Conservation (phyloP, 2,888 invertebrate genomes). For the Tuberolachnus salignus region DNA sequence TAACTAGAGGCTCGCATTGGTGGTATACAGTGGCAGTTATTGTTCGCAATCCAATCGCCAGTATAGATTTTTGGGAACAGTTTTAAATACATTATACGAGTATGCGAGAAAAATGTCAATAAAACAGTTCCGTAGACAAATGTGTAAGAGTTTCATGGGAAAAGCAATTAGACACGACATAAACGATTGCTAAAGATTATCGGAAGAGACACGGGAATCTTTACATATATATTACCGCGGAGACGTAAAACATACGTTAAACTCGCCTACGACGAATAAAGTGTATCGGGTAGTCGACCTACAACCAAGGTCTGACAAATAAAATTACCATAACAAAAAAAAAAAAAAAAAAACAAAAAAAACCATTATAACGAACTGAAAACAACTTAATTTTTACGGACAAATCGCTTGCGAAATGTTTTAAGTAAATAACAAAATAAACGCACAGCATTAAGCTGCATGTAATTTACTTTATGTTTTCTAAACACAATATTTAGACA, state of each 20-base stretch:
- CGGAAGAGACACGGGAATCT: not conserved
- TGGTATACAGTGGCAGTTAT: too few relatives aligned
- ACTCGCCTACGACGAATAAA: not conserved
- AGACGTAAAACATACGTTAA: not conserved
- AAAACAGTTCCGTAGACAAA: not conserved
- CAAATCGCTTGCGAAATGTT: not conserved
- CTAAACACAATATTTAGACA: not conserved
- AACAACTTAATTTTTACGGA: not conserved
- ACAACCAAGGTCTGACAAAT: not conserved
- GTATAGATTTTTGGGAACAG: not conserved
- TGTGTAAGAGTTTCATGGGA: not conserved
- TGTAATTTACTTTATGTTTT: too few relatives aligned
- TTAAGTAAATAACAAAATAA: not conserved
- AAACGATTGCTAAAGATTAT: constrained; percentile 22
- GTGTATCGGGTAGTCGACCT: not conserved
- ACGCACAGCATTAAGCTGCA: not conserved
- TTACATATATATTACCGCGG: too few relatives aligned
- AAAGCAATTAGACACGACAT: not conserved
- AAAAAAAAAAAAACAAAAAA: too few relatives aligned
- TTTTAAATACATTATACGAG: constrained; percentile 3
- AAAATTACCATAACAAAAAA: not conserved
- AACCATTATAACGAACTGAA: too few relatives aligned
- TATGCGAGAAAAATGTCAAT: constrained; percentile 16
- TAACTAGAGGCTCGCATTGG: too few relatives aligned
- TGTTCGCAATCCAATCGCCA: too few relatives aligned